Evolutionary conservation across 2,888 invertebrate genomes (phyloP).

Genomic region (Erannis defoliaria): DNA sequence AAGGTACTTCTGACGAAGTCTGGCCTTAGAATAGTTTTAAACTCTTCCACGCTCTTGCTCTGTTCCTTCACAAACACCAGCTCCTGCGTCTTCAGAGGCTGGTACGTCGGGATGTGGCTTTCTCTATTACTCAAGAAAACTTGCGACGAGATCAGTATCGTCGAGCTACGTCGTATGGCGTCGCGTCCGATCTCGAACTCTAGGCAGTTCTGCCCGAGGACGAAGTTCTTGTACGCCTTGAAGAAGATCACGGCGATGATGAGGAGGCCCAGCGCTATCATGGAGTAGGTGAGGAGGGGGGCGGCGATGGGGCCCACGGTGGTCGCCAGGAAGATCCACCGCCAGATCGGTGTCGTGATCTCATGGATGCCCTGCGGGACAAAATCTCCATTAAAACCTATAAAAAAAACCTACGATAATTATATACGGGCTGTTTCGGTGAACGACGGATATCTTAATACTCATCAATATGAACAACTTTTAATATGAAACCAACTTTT

Average conservation of each 20-base stretch:
- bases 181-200: conserved; percentile 92
- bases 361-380: conserved; percentile 90
- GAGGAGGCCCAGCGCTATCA: conserved; percentile 89
- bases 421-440: too few relatives aligned
- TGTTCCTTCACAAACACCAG: conserved; percentile 61
- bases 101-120: conserved; percentile 67
- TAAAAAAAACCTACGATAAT: too few relatives aligned
- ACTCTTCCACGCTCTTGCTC: conserved; percentile 66
- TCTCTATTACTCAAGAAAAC: conserved; percentile 87
- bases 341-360: conserved; percentile 91
- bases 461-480: too few relatives aligned
- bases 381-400: background rate
- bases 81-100: conserved; percentile 64
- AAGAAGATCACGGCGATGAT: conserved; percentile 89
- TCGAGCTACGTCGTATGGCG: conserved; percentile 89
- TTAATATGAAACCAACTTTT: too few relatives aligned
- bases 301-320: conserved; percentile 91
- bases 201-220: conserved; percentile 89
- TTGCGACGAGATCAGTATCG: conserved; percentile 82
- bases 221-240: conserved; percentile 91
- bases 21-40: conserved; percentile 60
- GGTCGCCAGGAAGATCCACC: conserved; percentile 93
- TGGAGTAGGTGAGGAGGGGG: conserved; percentile 90
- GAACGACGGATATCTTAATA: too few relatives aligned
- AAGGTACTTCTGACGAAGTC: conserved; percentile 72